phyloP scores from a whole-genome alignment of 2,797 vertebrate species.

The Pampus argenteus region DNA sequence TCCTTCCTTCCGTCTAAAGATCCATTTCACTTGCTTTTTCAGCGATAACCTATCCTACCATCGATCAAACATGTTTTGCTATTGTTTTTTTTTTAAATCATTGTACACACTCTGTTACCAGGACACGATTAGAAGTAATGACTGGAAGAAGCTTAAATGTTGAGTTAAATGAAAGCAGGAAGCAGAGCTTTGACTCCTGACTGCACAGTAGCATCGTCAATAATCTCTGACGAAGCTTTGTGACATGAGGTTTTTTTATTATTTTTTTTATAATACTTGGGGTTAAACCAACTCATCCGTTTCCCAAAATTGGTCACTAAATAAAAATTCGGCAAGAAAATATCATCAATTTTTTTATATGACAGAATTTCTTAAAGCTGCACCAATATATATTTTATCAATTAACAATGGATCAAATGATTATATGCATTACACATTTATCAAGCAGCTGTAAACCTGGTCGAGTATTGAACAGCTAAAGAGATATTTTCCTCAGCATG shows the following conservation, averaged over 20 bases:
- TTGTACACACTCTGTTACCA: not conserved
- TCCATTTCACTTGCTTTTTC: constrained; percentile 23
- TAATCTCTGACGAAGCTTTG: constrained; percentile 35
- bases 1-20: constrained; percentile 35
- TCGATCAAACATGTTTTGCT: constrained; percentile 6
- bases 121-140: constrained; percentile 26
- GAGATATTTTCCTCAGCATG: not conserved
- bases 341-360: not conserved
- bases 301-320: not conserved
- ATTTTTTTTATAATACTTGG: constrained; percentile 16
- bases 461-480: not conserved
- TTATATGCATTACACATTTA: not conserved
- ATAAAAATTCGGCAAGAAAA: not conserved
- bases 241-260: too few relatives aligned
- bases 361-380: not conserved
- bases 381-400: not conserved
- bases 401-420: not conserved
- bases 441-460: not conserved
- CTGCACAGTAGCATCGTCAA: constrained; percentile 51
- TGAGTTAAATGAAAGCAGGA: constrained; percentile 13
- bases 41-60: constrained; percentile 16
- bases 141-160: constrained; percentile 16
- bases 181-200: constrained; percentile 43
- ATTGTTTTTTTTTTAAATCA: not conserved
- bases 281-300: constrained; percentile 1